phyloP scores from a whole-genome alignment of 2,888 invertebrate species.

The Molorchus minor region DNA sequence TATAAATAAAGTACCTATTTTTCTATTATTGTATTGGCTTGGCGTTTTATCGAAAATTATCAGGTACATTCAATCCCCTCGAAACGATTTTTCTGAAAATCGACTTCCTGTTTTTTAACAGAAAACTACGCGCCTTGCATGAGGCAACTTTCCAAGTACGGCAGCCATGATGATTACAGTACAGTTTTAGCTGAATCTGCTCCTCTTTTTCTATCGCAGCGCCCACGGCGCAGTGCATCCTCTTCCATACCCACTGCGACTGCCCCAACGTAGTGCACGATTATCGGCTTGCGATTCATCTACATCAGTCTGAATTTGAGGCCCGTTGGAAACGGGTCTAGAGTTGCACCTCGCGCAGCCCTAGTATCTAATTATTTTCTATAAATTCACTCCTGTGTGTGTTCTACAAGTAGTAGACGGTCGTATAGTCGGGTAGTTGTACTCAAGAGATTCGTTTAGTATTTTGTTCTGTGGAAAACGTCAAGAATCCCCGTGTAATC shows the following conservation, averaged over 20 bases:
- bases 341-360: conserved; percentile 16
- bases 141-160: conserved; percentile 48
- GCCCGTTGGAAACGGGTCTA: conserved; percentile 27
- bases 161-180: conserved; percentile 48
- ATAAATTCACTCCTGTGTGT: conserved; percentile 14
- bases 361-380: conserved; percentile 23
- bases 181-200: conserved; percentile 36
- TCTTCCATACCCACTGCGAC: conserved; percentile 29
- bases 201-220: conserved; percentile 31
- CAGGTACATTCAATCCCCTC: no score
- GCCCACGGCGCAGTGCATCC: conserved; percentile 4
- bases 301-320: conserved; percentile 33
- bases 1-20: no score
- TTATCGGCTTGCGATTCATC: conserved; percentile 35
- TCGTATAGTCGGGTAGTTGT: neutral
- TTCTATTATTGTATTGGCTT: no score
- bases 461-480: conserved; percentile 12
- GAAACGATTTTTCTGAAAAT: conserved; percentile 1
- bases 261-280: conserved; percentile 37
- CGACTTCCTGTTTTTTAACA: conserved; percentile 6
- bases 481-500: conserved; percentile 18
- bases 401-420: neutral
- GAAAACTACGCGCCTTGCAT: conserved; percentile 26
- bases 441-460: neutral
- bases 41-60: no score